Evolutionary conservation across 2,797 vertebrate species (phyloP).

Genomic region (Leptoclinus maculatus): DNA sequence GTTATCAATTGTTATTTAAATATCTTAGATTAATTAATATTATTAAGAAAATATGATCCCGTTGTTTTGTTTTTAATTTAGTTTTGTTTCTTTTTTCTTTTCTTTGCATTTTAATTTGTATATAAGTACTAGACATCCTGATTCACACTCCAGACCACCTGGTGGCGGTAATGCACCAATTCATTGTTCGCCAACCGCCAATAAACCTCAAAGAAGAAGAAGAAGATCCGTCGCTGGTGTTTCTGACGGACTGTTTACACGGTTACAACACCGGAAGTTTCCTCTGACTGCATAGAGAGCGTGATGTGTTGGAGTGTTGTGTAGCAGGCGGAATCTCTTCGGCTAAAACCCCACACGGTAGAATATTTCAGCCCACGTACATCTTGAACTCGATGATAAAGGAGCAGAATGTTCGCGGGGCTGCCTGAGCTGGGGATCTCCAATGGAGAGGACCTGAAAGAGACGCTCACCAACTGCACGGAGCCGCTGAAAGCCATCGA

Average conservation of each 20-base stretch:
- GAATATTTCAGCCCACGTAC: fast-evolving
- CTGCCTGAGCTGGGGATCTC: slow-evolving; percentile 95
- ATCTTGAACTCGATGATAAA: slow-evolving; percentile 1
- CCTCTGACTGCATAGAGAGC: slow-evolving; percentile 1
- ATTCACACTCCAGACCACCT: not conserved
- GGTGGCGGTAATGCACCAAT: not conserved
- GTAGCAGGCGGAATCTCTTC: fast-evolving
- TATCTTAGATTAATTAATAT: no score
- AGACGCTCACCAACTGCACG: slow-evolving; percentile 97
- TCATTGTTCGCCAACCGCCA: not conserved
- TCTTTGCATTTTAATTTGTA: no score
- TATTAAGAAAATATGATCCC: no score
- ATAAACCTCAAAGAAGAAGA: not conserved
- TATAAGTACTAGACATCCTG: not conserved
- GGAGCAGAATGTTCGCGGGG: slow-evolving; percentile 88
- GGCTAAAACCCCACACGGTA: not conserved
- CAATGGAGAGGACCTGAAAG: slow-evolving; percentile 96
- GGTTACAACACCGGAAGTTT: slow-evolving; percentile 64
- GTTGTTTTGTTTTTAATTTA: no score
- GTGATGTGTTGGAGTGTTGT: not conserved
- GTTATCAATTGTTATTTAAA: no score
- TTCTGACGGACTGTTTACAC: slow-evolving; percentile 57
- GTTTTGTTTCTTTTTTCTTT: no score
- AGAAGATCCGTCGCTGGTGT: not conserved
- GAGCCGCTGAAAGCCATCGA: slow-evolving; percentile 98